Conservation (phyloP, 2,113 vertebrate genomes). For the Loxodonta africana region DNA sequence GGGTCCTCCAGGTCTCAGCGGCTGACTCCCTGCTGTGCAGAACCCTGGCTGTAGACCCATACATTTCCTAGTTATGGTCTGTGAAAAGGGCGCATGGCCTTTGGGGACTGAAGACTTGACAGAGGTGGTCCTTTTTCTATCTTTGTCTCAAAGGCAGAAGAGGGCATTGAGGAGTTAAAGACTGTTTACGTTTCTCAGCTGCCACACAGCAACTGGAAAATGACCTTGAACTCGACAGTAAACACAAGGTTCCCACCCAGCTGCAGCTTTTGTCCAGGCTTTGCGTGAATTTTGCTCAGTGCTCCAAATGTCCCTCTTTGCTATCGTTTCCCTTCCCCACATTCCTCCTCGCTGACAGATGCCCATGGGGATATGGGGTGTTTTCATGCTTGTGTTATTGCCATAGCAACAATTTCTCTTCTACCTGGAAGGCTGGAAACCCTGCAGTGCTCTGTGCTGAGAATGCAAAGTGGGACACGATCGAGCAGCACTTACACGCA, state of each 20-base stretch:
- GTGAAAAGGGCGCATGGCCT: neutral
- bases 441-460: conserved; percentile 89
- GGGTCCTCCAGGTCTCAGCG: neutral
- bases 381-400: conserved; percentile 81
- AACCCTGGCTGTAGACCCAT: neutral
- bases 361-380: conserved; percentile 59
- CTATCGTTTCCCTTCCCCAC: neutral
- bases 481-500: neutral
- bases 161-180: conserved; percentile 28
- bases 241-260: conserved; percentile 19
- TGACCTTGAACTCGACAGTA: conserved; percentile 64
- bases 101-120: neutral
- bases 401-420: conserved; percentile 88
- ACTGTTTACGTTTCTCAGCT: neutral
- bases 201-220: neutral
- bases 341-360: conserved; percentile 44
- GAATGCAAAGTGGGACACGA: conserved; percentile 86
- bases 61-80: neutral
- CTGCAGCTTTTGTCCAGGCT: neutral
- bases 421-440: conserved; percentile 84
- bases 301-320: neutral
- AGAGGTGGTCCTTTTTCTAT: neutral
- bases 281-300: neutral
- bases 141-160: conserved; percentile 1
- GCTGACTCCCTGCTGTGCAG: neutral